Evolutionary conservation across 2,113 vertebrate species (phyloP), one percentile per base, ranked within the genome.

Genomic region (Trichechus manatus): DNA sequence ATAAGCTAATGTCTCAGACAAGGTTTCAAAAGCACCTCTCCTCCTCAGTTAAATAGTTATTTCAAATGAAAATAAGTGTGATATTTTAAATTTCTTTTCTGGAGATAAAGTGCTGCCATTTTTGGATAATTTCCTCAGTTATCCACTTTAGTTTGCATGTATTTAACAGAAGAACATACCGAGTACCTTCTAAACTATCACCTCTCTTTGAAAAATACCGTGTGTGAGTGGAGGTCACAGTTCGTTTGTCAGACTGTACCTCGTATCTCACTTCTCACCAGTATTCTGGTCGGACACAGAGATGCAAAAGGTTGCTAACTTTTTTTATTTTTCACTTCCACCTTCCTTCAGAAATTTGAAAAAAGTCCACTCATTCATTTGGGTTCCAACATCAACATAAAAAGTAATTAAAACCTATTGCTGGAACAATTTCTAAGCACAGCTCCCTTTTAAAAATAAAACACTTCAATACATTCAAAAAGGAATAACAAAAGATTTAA

Each of bases 31-130:
- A 94, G 56, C 53, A 59, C 36, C 29, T 22, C 29, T 97, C 74
- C 75, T 74, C 44, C n/a, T 93, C 77, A 93, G 74, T 95, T 97
- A 97, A 92, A 91, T 93, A 79, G 75, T 63, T 92, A 78, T 93
- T 97, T 90, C 93, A 97, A 79, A 94, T 84, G 74, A 94, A 80
- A 95, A 66, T 77, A 70, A 94, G 84, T 39, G 64, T 94, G 94
- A 80, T 91, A 25, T 22, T 87, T 90, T 90, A 50, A 88, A 36
- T 50, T 15, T 25, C 1, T 93, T 93, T 70, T 66, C 93, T 87
- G 59, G 29, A 36, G 23, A 87, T 63, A 79, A 94, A 95, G 70
- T 87, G 96, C 86, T 96, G 91, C 86, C 82, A 84, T 93, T 79
- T 95, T 91, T 94, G 75, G 56, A 72, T 39, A 56, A 77, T 93